Evolutionary conservation across 2,888 invertebrate genomes (phyloP).

Genomic region (Antheraea yamamai): DNA sequence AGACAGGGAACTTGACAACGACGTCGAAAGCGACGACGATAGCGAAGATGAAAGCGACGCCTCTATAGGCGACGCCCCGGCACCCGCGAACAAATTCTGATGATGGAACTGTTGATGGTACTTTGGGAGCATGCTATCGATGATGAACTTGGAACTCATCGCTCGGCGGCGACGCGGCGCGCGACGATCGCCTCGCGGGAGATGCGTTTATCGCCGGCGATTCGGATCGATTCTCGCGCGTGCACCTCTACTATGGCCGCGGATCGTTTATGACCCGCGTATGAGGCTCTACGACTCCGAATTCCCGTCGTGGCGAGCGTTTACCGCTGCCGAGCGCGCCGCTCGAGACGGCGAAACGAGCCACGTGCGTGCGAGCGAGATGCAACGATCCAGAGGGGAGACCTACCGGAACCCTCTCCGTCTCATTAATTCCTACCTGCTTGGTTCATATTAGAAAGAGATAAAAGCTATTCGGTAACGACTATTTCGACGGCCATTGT

Average conservation of each 20-base stretch:
- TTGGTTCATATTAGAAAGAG: conserved; percentile 81
- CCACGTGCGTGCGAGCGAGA: conserved; percentile 72
- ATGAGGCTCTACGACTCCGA: conserved; percentile 93
- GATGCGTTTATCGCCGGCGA: conserved; percentile 81
- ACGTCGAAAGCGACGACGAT: conserved; percentile 82
- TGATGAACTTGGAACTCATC: conserved; percentile 98
- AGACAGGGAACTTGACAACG: conserved; percentile 82
- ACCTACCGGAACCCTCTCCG: conserved; percentile 74
- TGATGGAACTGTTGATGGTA: conserved; percentile 90
- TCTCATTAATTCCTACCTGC: conserved; percentile 82
- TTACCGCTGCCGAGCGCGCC: conserved; percentile 79
- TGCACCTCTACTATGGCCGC: conserved; percentile 85
- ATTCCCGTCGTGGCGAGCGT: conserved; percentile 86
- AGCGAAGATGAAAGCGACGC: conserved; percentile 83
- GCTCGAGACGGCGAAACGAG: conserved; percentile 78
- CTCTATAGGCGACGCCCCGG: conserved; percentile 88
- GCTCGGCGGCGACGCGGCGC: conserved; percentile 84
- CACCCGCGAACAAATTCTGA: conserved; percentile 82
- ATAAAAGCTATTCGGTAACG: conserved; percentile 82
- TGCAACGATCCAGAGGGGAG: conserved; percentile 52
- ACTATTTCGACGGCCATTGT: conserved; percentile 79
- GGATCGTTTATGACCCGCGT: conserved; percentile 93
- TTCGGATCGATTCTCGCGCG: conserved; percentile 83
- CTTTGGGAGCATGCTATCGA: conserved; percentile 98
- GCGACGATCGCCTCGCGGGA: conserved; percentile 81